Base-by-base conservation (phyloP, 2,113 vertebrate species). In the Hiodon alosoides region DNA sequence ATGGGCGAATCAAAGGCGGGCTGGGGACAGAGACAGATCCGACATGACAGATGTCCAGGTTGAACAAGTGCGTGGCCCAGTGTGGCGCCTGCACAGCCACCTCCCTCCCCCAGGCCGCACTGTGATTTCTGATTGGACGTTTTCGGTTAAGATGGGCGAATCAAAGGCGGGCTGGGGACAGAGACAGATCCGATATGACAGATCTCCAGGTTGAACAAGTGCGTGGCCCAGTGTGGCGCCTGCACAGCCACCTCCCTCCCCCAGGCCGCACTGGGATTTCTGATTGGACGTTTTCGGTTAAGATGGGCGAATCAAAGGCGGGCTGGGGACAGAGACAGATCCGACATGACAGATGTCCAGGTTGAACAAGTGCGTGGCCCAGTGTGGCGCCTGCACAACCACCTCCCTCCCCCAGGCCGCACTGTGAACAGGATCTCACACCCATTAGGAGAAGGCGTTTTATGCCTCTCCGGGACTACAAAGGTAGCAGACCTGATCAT, bases 181-280 rank as follows among this genome's bases (percentile, higher is more conserved):
- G 80, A 91, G 89, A 95, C 89, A 86, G 90, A 97, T 96, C 87
- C 88, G 91, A 92, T 87, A 90, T 89, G 95, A 95, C 96, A 95
- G 91, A 87, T 94, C 31, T 31, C 87, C 81, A 69, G 90, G 93
- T 90, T 87, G 87, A 94, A 91, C 69, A 90, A 88, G 90, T 91
- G 80, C 87, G 86, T 82, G 82, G 85, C 92, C 86, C 92, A 93
- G 92, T 85, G 71, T 87, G 90, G 85, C 79, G 81, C 82, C 87
- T 84, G 67, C 85, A 86, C 87, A 8, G 57, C 9, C 9, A 13
- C 9, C 57, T 13, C 57, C 6, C 8, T 8, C 81, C 80, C 9
- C 57, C 86, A 88, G 84, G 71, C 31, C 84, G 84, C 85, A 87
- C 90, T 93, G 89, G 92, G 90, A 90, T 92, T 93, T 90, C 88